Conservation (phyloP, 2,888 invertebrate genomes). For the Camptogramma bilineatum region DNA sequence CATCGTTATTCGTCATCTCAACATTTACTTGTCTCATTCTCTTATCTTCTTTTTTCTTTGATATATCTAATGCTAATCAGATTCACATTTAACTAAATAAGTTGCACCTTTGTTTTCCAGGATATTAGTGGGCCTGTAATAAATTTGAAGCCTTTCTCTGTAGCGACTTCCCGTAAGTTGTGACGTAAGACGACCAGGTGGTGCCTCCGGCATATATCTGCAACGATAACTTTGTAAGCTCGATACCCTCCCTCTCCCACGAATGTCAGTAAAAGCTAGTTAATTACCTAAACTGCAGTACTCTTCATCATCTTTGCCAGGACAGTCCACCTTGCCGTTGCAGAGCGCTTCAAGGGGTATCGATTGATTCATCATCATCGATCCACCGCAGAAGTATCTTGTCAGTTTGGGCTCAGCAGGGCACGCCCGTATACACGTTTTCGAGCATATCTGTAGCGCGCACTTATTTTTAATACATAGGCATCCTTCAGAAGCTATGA, state of each 20-base stretch:
- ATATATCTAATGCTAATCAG: not conserved
- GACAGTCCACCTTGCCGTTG: conserved; percentile 64
- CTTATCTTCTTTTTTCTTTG: too few relatives aligned
- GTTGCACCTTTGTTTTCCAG: conserved; percentile 65
- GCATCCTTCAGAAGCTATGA: conserved; percentile 57
- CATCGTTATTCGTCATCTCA: too few relatives aligned
- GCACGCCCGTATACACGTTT: conserved; percentile 61
- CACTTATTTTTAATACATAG: conserved; percentile 61
- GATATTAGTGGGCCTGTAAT: conserved; percentile 57
- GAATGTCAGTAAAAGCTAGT: not conserved
- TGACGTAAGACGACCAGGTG: conserved; percentile 60
- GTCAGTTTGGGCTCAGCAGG: conserved; percentile 58
- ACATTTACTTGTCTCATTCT: too few relatives aligned
- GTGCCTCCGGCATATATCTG: conserved; percentile 66
- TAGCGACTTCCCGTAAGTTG: conserved; percentile 53
- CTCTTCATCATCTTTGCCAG: conserved; percentile 65
- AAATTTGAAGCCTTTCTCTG: conserved; percentile 51
- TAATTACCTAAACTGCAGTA: conserved; percentile 61
- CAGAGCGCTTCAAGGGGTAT: conserved; percentile 62
- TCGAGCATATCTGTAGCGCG: conserved; percentile 56
- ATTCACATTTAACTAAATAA: not conserved
- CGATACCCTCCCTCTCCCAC: not conserved
- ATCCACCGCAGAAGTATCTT: conserved; percentile 56
- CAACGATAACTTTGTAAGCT: conserved; percentile 30
- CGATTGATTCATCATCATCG: conserved; percentile 42